These are phyloP conservation scores for Micropoecilia bifurca DNA, from an alignment of 2,797 vertebrate species.

Conservation along the genomic window DNA sequence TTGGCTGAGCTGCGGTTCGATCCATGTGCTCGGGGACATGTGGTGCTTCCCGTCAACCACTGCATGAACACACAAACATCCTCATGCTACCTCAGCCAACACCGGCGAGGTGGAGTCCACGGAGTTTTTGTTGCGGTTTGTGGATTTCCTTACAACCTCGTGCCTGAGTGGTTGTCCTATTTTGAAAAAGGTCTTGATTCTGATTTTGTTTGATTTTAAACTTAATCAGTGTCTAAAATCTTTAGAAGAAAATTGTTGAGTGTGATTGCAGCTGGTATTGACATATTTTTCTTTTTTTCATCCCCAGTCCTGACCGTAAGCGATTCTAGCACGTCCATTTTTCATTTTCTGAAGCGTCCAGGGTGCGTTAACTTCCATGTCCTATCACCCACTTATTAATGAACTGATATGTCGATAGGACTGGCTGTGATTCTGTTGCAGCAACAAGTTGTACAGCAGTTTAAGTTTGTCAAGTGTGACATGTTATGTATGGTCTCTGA, in stretches of 20 bases:
- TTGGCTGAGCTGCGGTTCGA: constrained; percentile 14
- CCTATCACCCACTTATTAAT: neutral
- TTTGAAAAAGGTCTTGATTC: neutral
- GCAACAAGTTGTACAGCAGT: neutral
- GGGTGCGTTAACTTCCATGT: neutral
- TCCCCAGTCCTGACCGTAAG: neutral
- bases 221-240: neutral
- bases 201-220: neutral
- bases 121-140: neutral
- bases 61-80: constrained; percentile 14
- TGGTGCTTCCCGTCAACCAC: constrained; percentile 21
- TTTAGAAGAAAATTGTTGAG: neutral
- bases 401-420: neutral
- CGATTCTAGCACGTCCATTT: neutral
- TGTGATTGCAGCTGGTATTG: neutral
- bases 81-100: neutral
- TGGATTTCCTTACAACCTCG: neutral
- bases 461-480: neutral
- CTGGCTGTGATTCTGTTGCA: neutral
- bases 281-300: neutral
- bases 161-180: neutral
- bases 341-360: neutral
- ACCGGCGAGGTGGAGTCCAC: neutral
- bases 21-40: constrained; percentile 9
- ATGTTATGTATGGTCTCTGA: neutral